Conservation (phyloP, 2,888 invertebrate species). For the Megastigmus dorsalis region DNA sequence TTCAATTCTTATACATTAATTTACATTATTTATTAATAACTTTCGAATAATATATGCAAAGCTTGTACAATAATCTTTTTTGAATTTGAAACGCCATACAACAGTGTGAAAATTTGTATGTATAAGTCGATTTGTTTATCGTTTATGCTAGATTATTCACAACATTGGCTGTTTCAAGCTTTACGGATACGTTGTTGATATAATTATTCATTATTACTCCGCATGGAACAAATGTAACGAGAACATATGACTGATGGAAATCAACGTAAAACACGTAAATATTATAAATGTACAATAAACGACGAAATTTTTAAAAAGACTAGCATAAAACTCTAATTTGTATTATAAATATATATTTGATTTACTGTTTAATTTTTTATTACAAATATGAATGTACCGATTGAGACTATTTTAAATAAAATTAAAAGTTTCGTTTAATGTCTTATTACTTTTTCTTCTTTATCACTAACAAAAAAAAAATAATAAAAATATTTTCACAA, state of each 20-base stretch:
- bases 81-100: too few relatives aligned
- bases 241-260: conserved; percentile 37
- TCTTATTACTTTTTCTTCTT: not conserved
- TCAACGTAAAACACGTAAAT: conserved; percentile 17
- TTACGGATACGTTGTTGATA: not conserved
- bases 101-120: not conserved
- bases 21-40: too few relatives aligned
- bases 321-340: not conserved
- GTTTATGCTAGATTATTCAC: not conserved
- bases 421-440: not conserved
- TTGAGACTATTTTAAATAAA: conserved; percentile 24
- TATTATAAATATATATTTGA: not conserved
- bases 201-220: conserved; percentile 4
- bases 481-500: too few relatives aligned
- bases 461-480: too few relatives aligned
- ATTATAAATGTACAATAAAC: conserved; percentile 1
- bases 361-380: conserved; percentile 9
- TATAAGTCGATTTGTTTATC: not conserved
- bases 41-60: too few relatives aligned
- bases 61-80: too few relatives aligned
- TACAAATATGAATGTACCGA: conserved; percentile 12
- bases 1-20: too few relatives aligned
- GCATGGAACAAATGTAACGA: conserved; percentile 11
- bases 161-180: not conserved
- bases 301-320: not conserved